These are phyloP conservation scores for Pluvianellus socialis DNA, from an alignment of 2,113 vertebrate species.

Conservation along the genomic window DNA sequence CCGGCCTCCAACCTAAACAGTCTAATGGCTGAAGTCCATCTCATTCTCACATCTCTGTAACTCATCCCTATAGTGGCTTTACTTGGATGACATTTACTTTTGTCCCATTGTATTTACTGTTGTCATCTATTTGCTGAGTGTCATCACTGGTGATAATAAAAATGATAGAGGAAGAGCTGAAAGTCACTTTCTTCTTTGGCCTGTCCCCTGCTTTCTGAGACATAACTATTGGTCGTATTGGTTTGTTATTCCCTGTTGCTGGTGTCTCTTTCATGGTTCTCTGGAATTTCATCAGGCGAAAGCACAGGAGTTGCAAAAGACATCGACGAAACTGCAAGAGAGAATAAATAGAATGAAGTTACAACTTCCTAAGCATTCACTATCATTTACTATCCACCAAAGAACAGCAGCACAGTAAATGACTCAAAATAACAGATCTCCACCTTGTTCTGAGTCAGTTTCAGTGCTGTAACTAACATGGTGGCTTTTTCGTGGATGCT, in stretches of 20 bases:
- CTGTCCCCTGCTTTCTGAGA: conserved; percentile 73
- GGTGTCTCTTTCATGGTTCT: conserved; percentile 75
- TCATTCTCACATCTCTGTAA: not conserved
- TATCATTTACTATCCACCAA: not conserved
- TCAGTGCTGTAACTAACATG: not conserved
- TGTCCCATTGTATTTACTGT: conserved; percentile 53
- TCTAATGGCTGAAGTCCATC: not conserved
- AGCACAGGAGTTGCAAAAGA: conserved; percentile 85
- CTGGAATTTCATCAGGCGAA: conserved; percentile 78
- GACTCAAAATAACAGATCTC: not conserved
- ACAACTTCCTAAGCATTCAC: not conserved
- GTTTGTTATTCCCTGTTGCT: conserved; percentile 67
- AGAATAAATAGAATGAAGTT: not conserved
- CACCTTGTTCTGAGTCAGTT: not conserved
- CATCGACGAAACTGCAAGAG: conserved; percentile 84
- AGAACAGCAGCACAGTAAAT: not conserved
- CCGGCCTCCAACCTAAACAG: not conserved
- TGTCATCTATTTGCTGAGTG: conserved; percentile 72
- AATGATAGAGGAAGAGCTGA: conserved; percentile 90
- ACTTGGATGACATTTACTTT: conserved; percentile 86
- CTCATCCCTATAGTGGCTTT: conserved; percentile 75
- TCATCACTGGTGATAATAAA: conserved; percentile 90
- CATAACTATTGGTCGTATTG: conserved; percentile 82
- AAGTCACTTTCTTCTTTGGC: conserved; percentile 92
- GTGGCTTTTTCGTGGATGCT: not conserved